Evolutionary conservation across 2,888 invertebrate species (phyloP), one percentile per base, ranked within the genome.

Genomic region (Resseliella maxima): DNA sequence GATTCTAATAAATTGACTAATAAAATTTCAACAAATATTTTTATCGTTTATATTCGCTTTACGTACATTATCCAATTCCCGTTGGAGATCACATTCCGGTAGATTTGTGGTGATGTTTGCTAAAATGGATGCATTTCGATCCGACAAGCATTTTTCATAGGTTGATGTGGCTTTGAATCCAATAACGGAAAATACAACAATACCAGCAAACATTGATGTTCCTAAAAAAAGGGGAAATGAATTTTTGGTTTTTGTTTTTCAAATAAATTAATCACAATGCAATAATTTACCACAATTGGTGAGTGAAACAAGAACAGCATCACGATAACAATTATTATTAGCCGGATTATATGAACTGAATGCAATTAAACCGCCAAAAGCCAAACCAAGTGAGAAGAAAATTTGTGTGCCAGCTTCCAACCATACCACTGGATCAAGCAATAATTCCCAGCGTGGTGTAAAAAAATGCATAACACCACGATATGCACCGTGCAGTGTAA

Each of bases 351-450:
- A 99, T 0, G 98, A 98, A 87, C 91, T 91, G 86, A 98, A 99
- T 0, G 98, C 98, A 87, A 99, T 98, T 54, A 99, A 92, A 12
- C 98, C 98, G 18, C 99, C 99, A 89, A 99, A 99, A 0, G 98
- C 98, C 85, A 99, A 92, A 12, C 98, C 98, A 87, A 98, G 93
- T 0, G 98, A 98, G 91, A 98, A 99, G 92, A 99, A 99, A 89
- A 99, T 98, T 91, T 99, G 99, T 0, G 98, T 98, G 1, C 98
- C 98, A 0, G 99, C 98, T 92, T 99, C 98, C 86, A 99, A 92
- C 99, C 99, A 99, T 0, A 99, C 98, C 0, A 97, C 96, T 12
- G 98, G 98, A 92, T 98, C 98, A 50, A 95, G 92, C 87, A 99
- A 93, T 87, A 95, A 97, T 89, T 96, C 95, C 96, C 98, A 97